Evolutionary conservation across 2,797 vertebrate genomes (phyloP).

Genomic region (Paedocypris micromegethes): DNA sequence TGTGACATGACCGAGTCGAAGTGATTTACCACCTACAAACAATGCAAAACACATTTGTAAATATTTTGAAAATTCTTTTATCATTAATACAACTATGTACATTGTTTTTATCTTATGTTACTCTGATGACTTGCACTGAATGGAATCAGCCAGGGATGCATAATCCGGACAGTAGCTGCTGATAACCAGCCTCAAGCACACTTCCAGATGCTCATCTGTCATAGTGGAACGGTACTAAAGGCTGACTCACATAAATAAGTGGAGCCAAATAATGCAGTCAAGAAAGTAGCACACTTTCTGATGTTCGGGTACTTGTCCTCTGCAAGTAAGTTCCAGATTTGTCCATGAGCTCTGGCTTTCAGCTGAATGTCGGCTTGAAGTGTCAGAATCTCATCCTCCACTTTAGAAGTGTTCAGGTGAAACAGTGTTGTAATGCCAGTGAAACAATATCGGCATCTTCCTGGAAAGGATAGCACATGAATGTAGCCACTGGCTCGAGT

Average conservation of each 20-base stretch:
- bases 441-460: constrained; percentile 23
- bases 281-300: constrained; percentile 25
- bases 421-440: constrained; percentile 15
- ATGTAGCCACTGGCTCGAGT: constrained; percentile 10
- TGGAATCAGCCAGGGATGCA: no score
- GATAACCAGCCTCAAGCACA: background rate
- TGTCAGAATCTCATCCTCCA: constrained; percentile 30
- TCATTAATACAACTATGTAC: no score
- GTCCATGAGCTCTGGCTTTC: constrained; percentile 15
- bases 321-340: constrained; percentile 23
- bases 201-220: background rate
- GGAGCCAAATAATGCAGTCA: constrained; percentile 24
- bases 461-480: constrained; percentile 20
- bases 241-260: constrained; percentile 20
- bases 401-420: constrained; percentile 7
- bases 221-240: background rate
- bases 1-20: no score
- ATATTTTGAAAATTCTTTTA: no score
- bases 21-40: no score
- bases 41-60: no score
- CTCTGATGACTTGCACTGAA: no score
- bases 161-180: no score
- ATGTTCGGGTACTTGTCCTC: constrained; percentile 31
- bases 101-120: no score
- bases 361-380: constrained; percentile 26